phyloP scores from a whole-genome alignment of 2,797 vertebrate genomes.

The Petrocephalus sullivani region DNA sequence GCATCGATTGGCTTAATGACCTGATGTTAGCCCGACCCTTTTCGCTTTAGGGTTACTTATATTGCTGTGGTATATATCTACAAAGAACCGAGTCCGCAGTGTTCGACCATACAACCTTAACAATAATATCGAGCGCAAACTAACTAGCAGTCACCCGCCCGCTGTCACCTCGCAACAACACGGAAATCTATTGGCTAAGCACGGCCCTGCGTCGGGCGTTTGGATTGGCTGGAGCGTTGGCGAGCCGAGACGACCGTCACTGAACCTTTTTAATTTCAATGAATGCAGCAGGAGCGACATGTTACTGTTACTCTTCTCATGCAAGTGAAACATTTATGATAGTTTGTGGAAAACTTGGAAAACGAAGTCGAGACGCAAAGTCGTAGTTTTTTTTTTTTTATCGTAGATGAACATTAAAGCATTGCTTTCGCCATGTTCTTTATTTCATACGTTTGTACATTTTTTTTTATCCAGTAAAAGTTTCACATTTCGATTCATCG shows the following conservation, averaged over 20 bases:
- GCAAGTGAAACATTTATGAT: fast-evolving
- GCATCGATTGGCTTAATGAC: conserved; percentile 7
- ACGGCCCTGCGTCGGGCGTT: conserved; percentile 28
- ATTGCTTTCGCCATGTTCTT: neutral
- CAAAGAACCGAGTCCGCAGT: conserved; percentile 61
- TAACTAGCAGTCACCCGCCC: conserved; percentile 73
- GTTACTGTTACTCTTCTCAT: neutral
- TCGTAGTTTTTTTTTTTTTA: neutral
- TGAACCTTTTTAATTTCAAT: neutral
- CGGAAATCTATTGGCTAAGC: conserved; percentile 53
- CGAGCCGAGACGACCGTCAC: conserved; percentile 31
- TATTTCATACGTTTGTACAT: conserved; percentile 53
- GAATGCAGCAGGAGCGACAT: neutral
- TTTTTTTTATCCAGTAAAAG: conserved; percentile 57
- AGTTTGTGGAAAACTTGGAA: neutral
- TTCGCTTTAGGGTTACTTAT: conserved; percentile 37
- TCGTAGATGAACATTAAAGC: neutral
- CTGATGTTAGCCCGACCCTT: conserved; percentile 41
- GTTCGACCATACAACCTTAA: conserved; percentile 91
- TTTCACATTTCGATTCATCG: conserved; percentile 68
- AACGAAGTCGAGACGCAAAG: neutral
- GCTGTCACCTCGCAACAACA: conserved; percentile 61
- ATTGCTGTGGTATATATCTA: conserved; percentile 42
- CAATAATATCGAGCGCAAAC: conserved; percentile 77
- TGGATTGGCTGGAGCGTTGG: conserved; percentile 47